Evolutionary conservation across 2,888 invertebrate species (phyloP).

Genomic region (Drosophila multiciliata): DNA sequence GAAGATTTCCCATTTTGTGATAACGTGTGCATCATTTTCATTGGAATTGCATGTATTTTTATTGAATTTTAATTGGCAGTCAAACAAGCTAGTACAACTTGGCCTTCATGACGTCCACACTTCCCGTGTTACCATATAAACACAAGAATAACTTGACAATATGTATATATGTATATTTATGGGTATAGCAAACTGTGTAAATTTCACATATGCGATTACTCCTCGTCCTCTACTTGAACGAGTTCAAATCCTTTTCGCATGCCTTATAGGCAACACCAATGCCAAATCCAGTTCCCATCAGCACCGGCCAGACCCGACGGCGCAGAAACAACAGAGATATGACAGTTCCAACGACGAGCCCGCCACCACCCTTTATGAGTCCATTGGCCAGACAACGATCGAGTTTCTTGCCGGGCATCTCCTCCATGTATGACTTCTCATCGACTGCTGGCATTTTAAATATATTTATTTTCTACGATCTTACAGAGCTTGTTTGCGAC

Average conservation of each 20-base stretch:
- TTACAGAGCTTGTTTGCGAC: no score
- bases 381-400: conserved; percentile 71
- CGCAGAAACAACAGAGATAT: conserved; percentile 70
- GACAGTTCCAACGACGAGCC: conserved; percentile 69
- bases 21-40: conserved; percentile 75
- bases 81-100: conserved; percentile 42
- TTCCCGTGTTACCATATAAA: background rate
- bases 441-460: conserved; percentile 41
- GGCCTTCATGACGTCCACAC: background rate
- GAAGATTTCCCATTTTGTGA: conserved; percentile 73
- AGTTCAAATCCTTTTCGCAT: conserved; percentile 64
- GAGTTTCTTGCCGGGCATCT: conserved; percentile 58
- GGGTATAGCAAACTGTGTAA: background rate
- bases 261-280: conserved; percentile 68
- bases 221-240: conserved; percentile 34
- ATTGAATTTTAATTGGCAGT: conserved; percentile 82
- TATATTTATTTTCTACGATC: background rate
- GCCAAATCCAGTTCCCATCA: conserved; percentile 71
- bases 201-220: background rate
- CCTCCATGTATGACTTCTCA: conserved; percentile 53
- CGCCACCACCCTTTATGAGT: conserved; percentile 70
- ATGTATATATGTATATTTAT: background rate
- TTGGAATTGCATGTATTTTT: conserved; percentile 76
- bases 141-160: background rate
- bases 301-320: conserved; percentile 67